Evolutionary conservation across 2,113 vertebrate species (phyloP), one percentile per base, ranked within the genome.

Genomic region (Nibea albiflora): DNA sequence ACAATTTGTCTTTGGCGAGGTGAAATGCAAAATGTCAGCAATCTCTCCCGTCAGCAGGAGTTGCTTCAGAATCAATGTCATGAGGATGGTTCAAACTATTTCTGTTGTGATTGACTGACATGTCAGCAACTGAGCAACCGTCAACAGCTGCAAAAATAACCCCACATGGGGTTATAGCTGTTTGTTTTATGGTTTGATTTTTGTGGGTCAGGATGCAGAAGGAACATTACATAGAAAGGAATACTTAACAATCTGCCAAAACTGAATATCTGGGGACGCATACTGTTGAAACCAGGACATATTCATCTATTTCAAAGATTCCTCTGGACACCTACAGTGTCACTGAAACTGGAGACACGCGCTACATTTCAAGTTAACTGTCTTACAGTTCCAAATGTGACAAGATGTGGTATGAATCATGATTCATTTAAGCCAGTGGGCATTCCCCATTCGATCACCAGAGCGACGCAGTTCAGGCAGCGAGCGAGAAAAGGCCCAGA

Each of bases 191-290:
- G 85, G 86, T 90, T 90, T 88, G 89, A 88, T 91, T 90, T 91
- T 92, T 93, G 85, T 93, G 90, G 91, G 89, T 92, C 90, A 92
- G 78, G 78, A 92, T 91, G 83, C 90, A 89, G 89, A 91, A 88
- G 87, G 71, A 91, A 85, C 88, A 88, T 91, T 90, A 90, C 90
- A 88, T 87, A 84, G 76, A 91, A 88, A 88, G 77, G 81, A 91
- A 93, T 93, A 88, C 91, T 94, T 89, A 90, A 91, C 89, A 91
- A 89, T 89, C 88, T 93, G 91, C 89, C 92, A 93, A 91, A 88
- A 84, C 68, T 71, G 74, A 85, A 85, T 87, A 84, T 85, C 88
- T 76, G 46, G 90, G 88, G 90, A 88, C 61, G 17, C 76, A 60
- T 71, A 78, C 85, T 91, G 84, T 91, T 87, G 89, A 92, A 94